These are phyloP conservation scores for Cercopithecus neglectus DNA, from an alignment of 2,797 vertebrate species.

Conservation along the genomic window DNA sequence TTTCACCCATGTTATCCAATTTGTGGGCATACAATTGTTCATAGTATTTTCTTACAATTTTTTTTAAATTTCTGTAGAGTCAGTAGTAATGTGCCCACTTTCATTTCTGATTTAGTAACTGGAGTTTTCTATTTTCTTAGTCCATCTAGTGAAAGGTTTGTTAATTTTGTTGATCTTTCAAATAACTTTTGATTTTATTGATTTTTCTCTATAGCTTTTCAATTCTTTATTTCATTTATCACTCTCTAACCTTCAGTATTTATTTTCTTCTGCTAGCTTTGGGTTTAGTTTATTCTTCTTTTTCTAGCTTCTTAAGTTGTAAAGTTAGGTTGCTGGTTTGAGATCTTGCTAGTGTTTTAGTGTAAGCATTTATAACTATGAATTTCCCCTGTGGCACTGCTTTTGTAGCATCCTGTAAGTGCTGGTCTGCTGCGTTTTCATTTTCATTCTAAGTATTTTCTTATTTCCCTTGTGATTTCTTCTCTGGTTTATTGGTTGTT, in stretches of 20 bases:
- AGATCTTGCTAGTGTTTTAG: not conserved
- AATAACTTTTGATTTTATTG: not conserved
- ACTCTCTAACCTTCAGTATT: not conserved
- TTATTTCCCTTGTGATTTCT: not conserved
- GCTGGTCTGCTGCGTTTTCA: not conserved
- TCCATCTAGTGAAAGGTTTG: not conserved
- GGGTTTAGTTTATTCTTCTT: not conserved
- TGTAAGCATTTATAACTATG: not conserved
- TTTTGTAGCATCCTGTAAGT: not conserved
- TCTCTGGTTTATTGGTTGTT: not conserved
- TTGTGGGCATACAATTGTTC: not conserved
- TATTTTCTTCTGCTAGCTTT: not conserved
- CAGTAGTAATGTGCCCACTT: not conserved
- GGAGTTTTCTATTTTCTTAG: not conserved
- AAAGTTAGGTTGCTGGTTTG: not conserved
- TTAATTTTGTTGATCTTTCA: not conserved
- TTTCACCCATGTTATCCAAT: not conserved
- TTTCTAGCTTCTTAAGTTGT: not conserved
- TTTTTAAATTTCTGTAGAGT: not conserved
- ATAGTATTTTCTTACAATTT: not conserved
- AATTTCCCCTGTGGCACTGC: not conserved
- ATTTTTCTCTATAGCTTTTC: not conserved
- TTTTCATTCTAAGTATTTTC: not conserved
- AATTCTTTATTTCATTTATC: not conserved
- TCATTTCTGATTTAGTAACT: not conserved